Evolutionary conservation across 1,140 invertebrate species (phyloP).

Genomic region (Anoplophora glabripennis): DNA sequence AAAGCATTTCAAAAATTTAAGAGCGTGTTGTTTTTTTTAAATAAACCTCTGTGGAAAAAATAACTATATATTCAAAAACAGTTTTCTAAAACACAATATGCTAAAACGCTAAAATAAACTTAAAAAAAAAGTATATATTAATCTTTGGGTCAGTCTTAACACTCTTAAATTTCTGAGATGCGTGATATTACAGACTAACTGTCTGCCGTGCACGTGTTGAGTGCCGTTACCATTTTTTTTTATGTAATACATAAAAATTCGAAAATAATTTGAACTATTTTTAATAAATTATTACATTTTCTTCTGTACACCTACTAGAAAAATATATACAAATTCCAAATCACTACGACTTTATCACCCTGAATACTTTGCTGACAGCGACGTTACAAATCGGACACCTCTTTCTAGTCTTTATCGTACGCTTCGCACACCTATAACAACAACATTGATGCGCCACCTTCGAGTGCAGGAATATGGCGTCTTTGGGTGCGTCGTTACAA

Average conservation of each 20-base stretch:
- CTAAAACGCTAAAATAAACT: constrained; percentile 1
- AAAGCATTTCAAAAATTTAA: constrained; percentile 21
- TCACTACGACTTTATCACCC: constrained; percentile 49
- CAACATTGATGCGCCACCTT: constrained; percentile 63
- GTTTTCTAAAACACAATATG: neutral
- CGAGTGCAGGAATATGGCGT: constrained; percentile 64
- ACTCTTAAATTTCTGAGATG: constrained; percentile 27
- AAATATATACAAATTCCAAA: constrained; percentile 6
- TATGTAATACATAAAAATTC: neutral
- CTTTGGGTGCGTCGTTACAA: constrained; percentile 59
- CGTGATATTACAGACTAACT: neutral
- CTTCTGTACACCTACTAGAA: constrained; percentile 33
- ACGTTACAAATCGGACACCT: constrained; percentile 66
- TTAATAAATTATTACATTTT: constrained; percentile 30
- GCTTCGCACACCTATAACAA: constrained; percentile 65
- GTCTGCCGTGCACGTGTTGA: too few relatives aligned
- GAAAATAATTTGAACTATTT: neutral
- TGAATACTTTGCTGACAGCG: constrained; percentile 62
- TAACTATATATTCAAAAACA: neutral
- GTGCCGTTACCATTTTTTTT: too few relatives aligned
- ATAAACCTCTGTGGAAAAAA: neutral
- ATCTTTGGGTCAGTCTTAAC: constrained; percentile 21
- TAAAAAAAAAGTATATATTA: constrained; percentile 11
- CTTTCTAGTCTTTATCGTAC: constrained; percentile 59
- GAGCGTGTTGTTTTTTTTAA: constrained; percentile 3